A percentile compares a stretch with the other conserved stretches of the same genome.
These are phyloP conservation scores for Loriculus beryllinus DNA, from an alignment of 2,797 vertebrate species.

Conservation along the genomic window DNA sequence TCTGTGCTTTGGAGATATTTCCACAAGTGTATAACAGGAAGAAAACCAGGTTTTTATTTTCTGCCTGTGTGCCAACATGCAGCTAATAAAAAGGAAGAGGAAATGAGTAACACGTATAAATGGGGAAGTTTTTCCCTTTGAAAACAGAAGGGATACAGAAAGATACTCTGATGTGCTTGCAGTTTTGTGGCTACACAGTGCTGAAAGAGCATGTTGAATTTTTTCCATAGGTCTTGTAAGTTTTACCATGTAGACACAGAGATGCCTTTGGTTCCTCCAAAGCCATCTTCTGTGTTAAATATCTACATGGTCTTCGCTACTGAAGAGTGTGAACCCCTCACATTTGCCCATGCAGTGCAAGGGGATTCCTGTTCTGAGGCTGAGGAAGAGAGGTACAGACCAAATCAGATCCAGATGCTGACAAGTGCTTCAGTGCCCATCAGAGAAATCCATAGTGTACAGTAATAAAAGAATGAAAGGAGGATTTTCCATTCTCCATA, in stretches of 20 bases:
- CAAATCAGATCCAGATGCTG: neutral
- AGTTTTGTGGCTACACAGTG: neutral
- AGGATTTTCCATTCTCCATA: neutral
- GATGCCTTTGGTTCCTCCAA: neutral
- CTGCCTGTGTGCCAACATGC: neutral
- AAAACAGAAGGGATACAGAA: neutral
- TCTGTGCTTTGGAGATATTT: slow-evolving; percentile 20
- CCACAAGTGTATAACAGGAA: slow-evolving; percentile 46
- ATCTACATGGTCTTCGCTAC: neutral
- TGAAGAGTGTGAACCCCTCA: neutral
- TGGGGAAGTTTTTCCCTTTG: neutral
- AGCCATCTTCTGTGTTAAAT: neutral
- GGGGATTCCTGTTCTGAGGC: neutral
- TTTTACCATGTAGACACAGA: neutral
- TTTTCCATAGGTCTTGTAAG: neutral
- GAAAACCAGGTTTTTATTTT: slow-evolving; percentile 48
- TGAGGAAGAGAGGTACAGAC: neutral
- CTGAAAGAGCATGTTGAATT: neutral
- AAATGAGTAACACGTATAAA: slow-evolving; percentile 54
- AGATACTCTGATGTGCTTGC: neutral
- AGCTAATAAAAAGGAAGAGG: slow-evolving; percentile 61
- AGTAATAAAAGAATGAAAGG: neutral
- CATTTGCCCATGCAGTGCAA: neutral
- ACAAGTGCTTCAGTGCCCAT: neutral
- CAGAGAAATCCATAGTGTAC: accelerated